Conservation (phyloP, 2,797 vertebrate genomes). For the Chelmon rostratus region DNA sequence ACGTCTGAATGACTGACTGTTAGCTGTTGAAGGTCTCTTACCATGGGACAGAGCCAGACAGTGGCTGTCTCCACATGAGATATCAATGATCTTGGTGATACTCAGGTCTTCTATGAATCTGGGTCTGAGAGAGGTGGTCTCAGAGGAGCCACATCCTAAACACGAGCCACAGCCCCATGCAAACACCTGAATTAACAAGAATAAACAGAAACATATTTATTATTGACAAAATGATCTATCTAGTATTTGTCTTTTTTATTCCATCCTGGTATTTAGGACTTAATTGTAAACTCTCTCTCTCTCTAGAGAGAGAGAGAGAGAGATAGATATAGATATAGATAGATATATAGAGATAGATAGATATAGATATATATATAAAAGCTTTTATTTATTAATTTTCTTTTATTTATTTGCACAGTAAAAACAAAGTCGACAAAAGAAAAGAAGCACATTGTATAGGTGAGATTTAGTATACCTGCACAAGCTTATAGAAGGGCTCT, state of each 20-base stretch:
- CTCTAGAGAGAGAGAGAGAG: too few species aligned
- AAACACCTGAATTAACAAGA: constrained; percentile 81
- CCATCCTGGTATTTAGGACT: not conserved
- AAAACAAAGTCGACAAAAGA: too few species aligned
- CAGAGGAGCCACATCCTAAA: constrained; percentile 89
- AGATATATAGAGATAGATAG: too few species aligned
- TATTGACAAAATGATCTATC: not conserved
- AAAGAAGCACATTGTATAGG: too few species aligned
- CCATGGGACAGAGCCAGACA: constrained; percentile 89
- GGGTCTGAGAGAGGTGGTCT: constrained; percentile 87
- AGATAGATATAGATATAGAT: too few species aligned
- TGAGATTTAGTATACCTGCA: too few species aligned
- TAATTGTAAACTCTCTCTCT: too few species aligned
- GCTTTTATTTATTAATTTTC: too few species aligned
- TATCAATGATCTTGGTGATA: constrained; percentile 89
- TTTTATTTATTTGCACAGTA: too few species aligned
- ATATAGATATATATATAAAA: too few species aligned
- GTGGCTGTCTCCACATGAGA: constrained; percentile 90
- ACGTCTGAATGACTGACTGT: not conserved
- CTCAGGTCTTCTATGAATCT: constrained; percentile 88
- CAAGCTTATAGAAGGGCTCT: too few species aligned
- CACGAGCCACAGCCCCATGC: constrained; percentile 90
- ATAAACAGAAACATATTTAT: not conserved
- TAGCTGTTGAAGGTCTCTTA: constrained; percentile 47
- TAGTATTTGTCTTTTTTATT: not conserved